These are phyloP conservation scores for Peromyscus polionotus DNA, from an alignment of 2,113 vertebrate species.

Conservation along the genomic window DNA sequence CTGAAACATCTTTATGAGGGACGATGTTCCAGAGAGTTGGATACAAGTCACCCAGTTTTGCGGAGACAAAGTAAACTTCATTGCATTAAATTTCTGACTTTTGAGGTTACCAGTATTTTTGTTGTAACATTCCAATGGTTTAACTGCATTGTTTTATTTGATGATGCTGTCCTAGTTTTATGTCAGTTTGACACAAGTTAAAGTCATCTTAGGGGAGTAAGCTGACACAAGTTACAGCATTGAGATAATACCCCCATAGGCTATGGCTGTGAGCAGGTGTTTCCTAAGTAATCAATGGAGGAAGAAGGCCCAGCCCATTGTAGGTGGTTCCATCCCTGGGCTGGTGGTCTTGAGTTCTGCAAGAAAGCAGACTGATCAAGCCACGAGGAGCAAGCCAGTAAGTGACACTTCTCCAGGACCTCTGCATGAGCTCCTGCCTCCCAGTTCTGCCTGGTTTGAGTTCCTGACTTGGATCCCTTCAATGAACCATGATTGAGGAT, in stretches of 20 bases:
- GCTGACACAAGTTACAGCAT: not conserved
- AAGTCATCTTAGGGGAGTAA: not conserved
- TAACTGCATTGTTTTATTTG: not conserved
- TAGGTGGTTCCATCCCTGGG: not conserved
- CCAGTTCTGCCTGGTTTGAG: not conserved
- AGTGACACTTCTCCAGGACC: accelerated
- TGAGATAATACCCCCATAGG: not conserved
- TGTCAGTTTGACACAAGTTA: not conserved
- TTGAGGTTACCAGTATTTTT: not conserved
- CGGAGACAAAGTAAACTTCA: not conserved
- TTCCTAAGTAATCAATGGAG: not conserved
- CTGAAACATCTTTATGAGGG: not conserved
- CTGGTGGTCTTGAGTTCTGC: not conserved
- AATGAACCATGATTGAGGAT: not conserved
- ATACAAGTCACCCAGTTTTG: not conserved
- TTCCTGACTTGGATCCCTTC: not conserved
- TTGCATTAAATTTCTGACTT: not conserved
- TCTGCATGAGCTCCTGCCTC: not conserved
- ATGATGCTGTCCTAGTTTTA: not conserved
- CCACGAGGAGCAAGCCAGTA: not conserved
- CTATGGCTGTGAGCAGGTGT: not conserved
- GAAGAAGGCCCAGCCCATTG: too few relatives aligned
- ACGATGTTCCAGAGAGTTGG: not conserved
- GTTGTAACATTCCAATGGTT: not conserved
- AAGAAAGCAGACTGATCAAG: not conserved